These are phyloP conservation scores for Lobophora halterata DNA, from an alignment of 2,888 invertebrate species.

Conservation along the genomic window DNA sequence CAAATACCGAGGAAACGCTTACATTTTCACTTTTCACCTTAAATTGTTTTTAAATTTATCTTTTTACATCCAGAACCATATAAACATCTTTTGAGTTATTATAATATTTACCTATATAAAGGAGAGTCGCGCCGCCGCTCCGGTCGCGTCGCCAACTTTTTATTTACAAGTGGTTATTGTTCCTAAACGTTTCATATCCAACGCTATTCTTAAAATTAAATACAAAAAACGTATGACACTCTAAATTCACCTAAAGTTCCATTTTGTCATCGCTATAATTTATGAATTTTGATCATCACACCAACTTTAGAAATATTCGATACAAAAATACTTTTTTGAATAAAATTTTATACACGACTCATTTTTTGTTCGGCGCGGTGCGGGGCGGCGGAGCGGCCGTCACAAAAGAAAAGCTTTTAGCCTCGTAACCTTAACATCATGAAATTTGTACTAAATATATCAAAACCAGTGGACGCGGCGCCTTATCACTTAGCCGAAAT, in stretches of 20 bases:
- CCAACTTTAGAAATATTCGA: constrained; percentile 82
- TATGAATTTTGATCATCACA: constrained; percentile 82
- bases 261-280: constrained; percentile 78
- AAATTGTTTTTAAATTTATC: constrained; percentile 74
- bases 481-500: constrained; percentile 79
- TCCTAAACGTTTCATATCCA: constrained; percentile 85
- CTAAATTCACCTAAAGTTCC: constrained; percentile 78
- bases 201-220: constrained; percentile 82
- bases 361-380: constrained; percentile 57
- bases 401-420: constrained; percentile 79
- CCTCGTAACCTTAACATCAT: constrained; percentile 80
- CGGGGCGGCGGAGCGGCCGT: constrained; percentile 58
- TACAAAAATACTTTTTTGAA: constrained; percentile 83
- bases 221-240: constrained; percentile 81
- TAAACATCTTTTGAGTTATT: constrained; percentile 81
- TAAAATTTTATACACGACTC: constrained; percentile 80
- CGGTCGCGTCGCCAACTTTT: constrained; percentile 59
- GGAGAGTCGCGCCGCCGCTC: constrained; percentile 57
- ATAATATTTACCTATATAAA: constrained; percentile 79
- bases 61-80: constrained; percentile 81
- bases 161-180: constrained; percentile 87
- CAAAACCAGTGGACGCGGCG: constrained; percentile 74
- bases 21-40: constrained; percentile 63
- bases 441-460: constrained; percentile 82
- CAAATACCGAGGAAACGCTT: constrained; percentile 77